Percentiles rank a stretch among this genome's conserved stretches.
Evolutionary conservation across 2,113 vertebrate genomes (phyloP).

Genomic region (Peucedramus taeniatus): DNA sequence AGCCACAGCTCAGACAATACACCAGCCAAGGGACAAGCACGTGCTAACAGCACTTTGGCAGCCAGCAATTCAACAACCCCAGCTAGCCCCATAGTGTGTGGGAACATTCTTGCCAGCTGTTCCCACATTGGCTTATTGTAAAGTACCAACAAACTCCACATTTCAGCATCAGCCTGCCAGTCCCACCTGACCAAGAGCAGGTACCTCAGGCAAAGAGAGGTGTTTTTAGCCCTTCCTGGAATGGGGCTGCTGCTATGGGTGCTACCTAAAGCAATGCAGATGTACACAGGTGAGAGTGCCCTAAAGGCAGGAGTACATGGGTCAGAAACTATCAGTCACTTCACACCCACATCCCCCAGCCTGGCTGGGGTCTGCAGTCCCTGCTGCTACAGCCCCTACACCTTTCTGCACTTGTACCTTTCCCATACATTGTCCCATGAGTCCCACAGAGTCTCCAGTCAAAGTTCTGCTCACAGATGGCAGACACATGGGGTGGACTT

Average conservation of each 20-base stretch:
- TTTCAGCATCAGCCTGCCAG: not conserved
- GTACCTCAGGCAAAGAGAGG: not conserved
- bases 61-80: not conserved
- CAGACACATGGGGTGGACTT: conserved; percentile 22
- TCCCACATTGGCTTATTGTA: not conserved
- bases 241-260: not conserved
- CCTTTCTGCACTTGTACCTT: conserved; percentile 71
- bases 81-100: not conserved
- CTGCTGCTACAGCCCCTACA: not conserved
- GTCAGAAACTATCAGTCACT: not conserved
- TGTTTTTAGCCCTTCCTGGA: not conserved
- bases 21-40: not conserved
- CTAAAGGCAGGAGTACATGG: not conserved
- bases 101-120: not conserved
- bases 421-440: conserved; percentile 84
- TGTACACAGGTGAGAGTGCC: not conserved
- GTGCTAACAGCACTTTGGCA: not conserved
- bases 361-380: not conserved
- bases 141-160: rapidly evolving
- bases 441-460: conserved; percentile 90
- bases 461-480: conserved; percentile 87
- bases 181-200: not conserved
- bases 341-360: not conserved
- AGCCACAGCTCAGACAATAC: not conserved
- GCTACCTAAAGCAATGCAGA: not conserved